A percentile compares a stretch with the other conserved stretches of the same genome.
Conservation (phyloP, 2,888 invertebrate genomes). For the Celastrina argiolus region DNA sequence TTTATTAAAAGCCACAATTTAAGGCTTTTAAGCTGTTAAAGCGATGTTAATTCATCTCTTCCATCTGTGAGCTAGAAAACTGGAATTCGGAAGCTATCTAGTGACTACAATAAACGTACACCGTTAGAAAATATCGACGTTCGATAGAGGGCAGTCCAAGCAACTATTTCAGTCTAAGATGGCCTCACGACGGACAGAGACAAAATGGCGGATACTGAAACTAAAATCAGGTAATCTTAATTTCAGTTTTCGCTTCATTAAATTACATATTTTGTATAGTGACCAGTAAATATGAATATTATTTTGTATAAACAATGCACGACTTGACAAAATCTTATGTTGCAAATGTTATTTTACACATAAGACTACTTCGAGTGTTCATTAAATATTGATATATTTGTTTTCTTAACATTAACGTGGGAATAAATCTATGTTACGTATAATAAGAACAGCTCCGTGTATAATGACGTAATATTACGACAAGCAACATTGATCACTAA, state of each 20-base stretch:
- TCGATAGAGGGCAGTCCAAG: constrained; percentile 65
- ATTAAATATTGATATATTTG: constrained; percentile 41
- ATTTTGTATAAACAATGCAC: constrained; percentile 57
- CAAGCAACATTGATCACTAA: constrained; percentile 72
- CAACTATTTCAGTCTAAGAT: constrained; percentile 43
- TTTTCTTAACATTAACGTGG: constrained; percentile 63
- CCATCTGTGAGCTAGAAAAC: constrained; percentile 60
- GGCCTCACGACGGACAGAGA: constrained; percentile 21
- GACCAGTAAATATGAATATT: constrained; percentile 33
- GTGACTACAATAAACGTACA: constrained; percentile 65
- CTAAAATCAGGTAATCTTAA: constrained; percentile 6
- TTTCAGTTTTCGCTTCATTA: constrained; percentile 15
- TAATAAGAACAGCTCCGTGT: constrained; percentile 70
- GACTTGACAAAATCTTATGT: constrained; percentile 11
- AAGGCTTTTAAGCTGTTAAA: constrained; percentile 77
- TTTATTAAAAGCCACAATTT: constrained; percentile 75
- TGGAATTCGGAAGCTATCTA: constrained; percentile 69
- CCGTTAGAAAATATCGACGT: constrained; percentile 71
- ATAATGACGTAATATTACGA: constrained; percentile 48
- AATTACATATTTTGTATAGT: constrained; percentile 26
- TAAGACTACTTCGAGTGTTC: constrained; percentile 27
- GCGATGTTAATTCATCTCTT: constrained; percentile 59
- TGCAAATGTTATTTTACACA: not conserved
- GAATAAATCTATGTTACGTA: constrained; percentile 73
- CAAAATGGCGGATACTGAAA: constrained; percentile 20